Evolutionary conservation across 2,797 vertebrate genomes (phyloP), one percentile per base, ranked within the genome.

Genomic region (Myotis pilosus): DNA sequence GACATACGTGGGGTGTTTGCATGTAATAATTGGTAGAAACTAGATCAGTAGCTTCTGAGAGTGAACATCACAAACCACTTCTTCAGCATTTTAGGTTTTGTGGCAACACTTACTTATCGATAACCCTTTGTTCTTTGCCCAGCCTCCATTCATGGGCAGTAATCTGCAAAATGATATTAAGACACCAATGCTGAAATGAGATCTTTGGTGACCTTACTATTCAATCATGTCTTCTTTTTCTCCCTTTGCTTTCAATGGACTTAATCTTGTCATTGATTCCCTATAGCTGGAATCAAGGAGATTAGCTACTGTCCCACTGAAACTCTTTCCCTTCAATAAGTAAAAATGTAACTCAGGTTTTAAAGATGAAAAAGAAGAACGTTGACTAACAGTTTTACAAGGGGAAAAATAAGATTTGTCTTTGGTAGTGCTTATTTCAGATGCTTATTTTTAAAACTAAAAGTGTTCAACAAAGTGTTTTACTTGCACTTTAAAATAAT

Each of bases 221-320:
- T 30, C 69, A 44, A 49, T 92, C 13, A 17, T 15, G 19, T 68
- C 80, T 64, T 55, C 55, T 79, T 64, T n/a, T 71, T 19, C 25
- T 12, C 2, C 19, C 5, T 72, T 69, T 79, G 16, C 60, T 91
- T 94, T 91, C 72, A 62, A 4, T 71, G 49, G 62, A 76, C 17
- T 79, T 76, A 69, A 78, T 96, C 62, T 57, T 15, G 71, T 83
- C 30, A 86, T 87, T 89, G 71, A 51, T 68, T 80, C 47, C 60
- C 51, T 74, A 0, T 64, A 64, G 23, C 38, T 86, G 44, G 19
- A 91, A 41, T 87, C 79, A 91, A 72, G 7, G 23, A 22, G 85
- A 1, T 82, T 78, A 60, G 69, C 47, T 92, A 87, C 66, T 81
- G 28, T 30, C 49, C 72, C 19, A 38, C 2, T 72, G 69, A 87